phyloP scores from a whole-genome alignment of 2,113 vertebrate genomes.

The Phrynocephalus versicolor region DNA sequence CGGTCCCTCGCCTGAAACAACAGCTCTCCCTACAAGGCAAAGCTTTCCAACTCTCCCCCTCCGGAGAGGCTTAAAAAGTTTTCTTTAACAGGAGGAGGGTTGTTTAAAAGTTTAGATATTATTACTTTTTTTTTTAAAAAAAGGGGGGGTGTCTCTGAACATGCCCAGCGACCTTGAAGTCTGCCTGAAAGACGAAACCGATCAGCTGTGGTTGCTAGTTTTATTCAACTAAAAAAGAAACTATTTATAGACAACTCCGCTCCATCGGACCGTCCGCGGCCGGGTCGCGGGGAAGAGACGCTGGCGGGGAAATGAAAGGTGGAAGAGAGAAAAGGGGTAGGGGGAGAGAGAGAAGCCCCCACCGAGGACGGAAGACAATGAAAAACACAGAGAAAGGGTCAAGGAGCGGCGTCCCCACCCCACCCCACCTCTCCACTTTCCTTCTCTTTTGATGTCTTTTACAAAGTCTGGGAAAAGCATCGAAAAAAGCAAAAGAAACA shows the following conservation, averaged over 20 bases:
- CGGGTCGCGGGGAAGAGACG: not conserved
- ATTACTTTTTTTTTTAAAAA: too few relatives aligned
- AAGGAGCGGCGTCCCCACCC: not conserved
- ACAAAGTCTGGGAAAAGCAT: not conserved
- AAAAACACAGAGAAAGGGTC: not conserved
- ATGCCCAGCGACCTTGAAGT: constrained; percentile 21
- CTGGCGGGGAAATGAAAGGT: not conserved
- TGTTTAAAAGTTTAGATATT: constrained; percentile 5
- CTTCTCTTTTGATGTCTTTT: not conserved
- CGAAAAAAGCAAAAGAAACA: too few relatives aligned
- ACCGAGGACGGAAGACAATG: not conserved
- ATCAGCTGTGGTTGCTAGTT: constrained; percentile 39
- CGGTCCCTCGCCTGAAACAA: not conserved
- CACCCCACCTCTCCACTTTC: too few relatives aligned
- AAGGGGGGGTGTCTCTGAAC: not conserved
- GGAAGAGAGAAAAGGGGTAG: too few relatives aligned
- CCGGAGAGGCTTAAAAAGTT: not conserved
- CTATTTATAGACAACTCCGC: constrained; percentile 41
- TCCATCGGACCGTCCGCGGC: not conserved
- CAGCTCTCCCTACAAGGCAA: not conserved
- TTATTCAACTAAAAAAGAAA: constrained; percentile 53
- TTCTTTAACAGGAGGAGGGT: not conserved
- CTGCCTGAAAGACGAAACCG: constrained; percentile 35
- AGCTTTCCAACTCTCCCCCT: not conserved
- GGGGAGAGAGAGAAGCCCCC: too few relatives aligned